Evolutionary conservation across 2,797 vertebrate species (phyloP).

Genomic region (Danio tinwini): DNA sequence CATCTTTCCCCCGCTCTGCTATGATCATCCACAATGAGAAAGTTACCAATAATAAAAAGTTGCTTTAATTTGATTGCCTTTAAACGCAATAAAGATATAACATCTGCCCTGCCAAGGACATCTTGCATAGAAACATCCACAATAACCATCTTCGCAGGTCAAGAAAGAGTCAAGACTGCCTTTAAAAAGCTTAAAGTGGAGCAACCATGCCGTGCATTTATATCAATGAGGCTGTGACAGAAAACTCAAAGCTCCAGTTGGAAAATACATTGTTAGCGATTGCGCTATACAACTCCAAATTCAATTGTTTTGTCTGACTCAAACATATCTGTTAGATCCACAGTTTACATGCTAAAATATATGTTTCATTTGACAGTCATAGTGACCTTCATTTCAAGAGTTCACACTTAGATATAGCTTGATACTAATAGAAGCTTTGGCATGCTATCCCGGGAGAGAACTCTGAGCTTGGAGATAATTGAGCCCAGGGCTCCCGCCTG

Average conservation of each 20-base stretch:
- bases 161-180: slow-evolving; percentile 41
- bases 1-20: background rate
- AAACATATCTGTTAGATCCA: background rate
- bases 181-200: slow-evolving; percentile 10
- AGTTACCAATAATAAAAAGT: slow-evolving; percentile 21
- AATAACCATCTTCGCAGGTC: slow-evolving; percentile 4
- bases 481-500: no score
- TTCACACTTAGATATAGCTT: no score
- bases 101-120: background rate
- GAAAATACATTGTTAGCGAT: background rate
- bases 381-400: background rate
- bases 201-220: slow-evolving; percentile 32
- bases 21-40: slow-evolving; percentile 9
- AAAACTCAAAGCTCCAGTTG: background rate
- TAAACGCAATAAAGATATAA: background rate
- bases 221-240: background rate
- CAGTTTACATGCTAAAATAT: background rate
- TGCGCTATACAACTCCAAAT: background rate
- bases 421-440: no score
- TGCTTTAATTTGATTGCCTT: background rate
- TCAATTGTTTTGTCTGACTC: background rate
- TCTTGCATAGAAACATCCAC: background rate
- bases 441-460: no score
- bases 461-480: no score
- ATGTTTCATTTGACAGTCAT: background rate